Percentiles rank a stretch among this genome's conserved stretches.
Conservation (phyloP, 2,113 vertebrate genomes). For the Noctilio leporinus region DNA sequence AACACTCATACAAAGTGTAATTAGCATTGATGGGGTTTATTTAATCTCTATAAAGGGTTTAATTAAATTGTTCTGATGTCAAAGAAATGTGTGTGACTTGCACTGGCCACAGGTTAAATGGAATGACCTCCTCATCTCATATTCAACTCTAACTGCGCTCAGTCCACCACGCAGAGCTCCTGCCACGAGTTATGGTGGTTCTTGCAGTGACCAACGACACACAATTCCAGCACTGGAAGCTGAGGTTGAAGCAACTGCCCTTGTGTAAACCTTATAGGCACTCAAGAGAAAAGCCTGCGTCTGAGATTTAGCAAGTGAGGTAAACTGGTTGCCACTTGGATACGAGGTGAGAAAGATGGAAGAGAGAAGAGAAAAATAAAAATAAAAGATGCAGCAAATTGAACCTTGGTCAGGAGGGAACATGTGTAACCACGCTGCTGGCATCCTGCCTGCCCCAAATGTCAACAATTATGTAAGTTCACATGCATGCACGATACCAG, state of each 20-base stretch:
- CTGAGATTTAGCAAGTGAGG: background rate
- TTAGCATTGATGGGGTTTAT: background rate
- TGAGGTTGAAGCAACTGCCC: background rate
- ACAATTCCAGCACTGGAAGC: background rate
- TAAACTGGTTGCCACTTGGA: background rate
- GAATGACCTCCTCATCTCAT: background rate
- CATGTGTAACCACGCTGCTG: background rate
- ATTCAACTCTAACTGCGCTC: no score
- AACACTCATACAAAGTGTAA: background rate
- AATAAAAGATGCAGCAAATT: background rate
- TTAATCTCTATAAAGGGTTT: background rate
- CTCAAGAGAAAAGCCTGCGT: background rate
- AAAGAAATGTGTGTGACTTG: background rate
- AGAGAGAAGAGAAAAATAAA: background rate
- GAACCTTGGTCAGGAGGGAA: background rate
- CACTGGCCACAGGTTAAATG: background rate
- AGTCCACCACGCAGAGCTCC: background rate
- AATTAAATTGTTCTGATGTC: background rate
- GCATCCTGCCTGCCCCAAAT: no score
- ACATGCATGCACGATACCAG: background rate
- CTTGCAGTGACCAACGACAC: background rate
- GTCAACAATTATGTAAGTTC: background rate
- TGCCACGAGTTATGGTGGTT: background rate
- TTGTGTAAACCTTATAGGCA: background rate
- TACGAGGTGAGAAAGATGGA: background rate